These are phyloP conservation scores for Sitobion miscanthi DNA, from an alignment of 1,140 invertebrate species.

Conservation along the genomic window DNA sequence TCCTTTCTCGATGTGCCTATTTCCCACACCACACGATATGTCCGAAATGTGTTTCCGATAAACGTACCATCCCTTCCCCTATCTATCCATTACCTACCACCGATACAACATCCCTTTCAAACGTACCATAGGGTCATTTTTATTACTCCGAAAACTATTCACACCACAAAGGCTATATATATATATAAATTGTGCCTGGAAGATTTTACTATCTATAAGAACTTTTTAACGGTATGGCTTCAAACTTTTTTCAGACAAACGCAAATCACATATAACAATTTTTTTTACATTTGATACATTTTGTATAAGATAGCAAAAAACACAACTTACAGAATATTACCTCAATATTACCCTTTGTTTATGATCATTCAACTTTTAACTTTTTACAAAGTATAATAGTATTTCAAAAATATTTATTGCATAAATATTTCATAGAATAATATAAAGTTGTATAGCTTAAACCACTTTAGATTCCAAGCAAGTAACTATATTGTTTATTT, in stretches of 20 bases:
- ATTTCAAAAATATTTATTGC: not conserved
- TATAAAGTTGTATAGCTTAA: not conserved
- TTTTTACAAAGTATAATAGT: not conserved
- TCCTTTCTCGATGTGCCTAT: conserved; percentile 1
- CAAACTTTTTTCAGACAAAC: conserved; percentile 11
- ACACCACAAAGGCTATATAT: not conserved
- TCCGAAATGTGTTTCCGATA: conserved; percentile 52
- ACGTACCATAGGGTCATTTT: not conserved
- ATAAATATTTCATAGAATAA: not conserved
- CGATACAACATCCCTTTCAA: not conserved
- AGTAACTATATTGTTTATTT: not conserved
- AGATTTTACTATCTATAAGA: conserved; percentile 9
- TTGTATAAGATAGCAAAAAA: not conserved
- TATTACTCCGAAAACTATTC: conserved; percentile 41
- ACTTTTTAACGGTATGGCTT: conserved; percentile 26
- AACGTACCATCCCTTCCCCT: not conserved
- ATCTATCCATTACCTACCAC: not conserved
- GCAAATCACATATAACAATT: not conserved
- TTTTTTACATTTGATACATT: conserved; percentile 9
- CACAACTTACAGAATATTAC: not conserved
- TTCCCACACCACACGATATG: not conserved
- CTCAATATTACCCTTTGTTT: not conserved
- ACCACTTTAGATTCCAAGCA: not conserved
- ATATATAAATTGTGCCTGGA: not conserved
- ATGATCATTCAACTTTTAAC: not conserved